These are phyloP conservation scores for Busseola fusca DNA, from an alignment of 2,888 invertebrate species.

Conservation along the genomic window DNA sequence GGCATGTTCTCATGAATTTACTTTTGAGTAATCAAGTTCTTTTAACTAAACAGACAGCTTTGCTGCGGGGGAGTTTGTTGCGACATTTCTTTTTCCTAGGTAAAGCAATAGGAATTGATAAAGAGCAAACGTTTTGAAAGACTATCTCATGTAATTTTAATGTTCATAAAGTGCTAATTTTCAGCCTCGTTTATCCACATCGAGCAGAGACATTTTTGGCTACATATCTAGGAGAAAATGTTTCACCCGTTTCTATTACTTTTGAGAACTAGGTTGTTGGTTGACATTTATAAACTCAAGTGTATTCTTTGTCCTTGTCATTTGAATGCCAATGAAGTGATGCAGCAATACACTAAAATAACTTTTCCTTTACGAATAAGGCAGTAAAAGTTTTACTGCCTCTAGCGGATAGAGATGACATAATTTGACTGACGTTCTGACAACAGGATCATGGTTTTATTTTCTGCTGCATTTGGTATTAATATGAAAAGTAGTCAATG, in stretches of 20 bases:
- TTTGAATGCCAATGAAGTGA: constrained; percentile 29
- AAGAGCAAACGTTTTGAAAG: background rate
- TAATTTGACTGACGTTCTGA: background rate
- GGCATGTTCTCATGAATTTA: background rate
- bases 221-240: background rate
- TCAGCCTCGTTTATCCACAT: background rate
- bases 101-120: background rate
- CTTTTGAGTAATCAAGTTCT: background rate
- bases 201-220: background rate
- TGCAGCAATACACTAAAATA: constrained; percentile 6
- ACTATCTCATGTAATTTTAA: background rate
- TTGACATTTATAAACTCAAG: constrained; percentile 4
- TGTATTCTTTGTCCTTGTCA: constrained; percentile 19
- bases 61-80: background rate
- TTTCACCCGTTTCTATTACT: background rate
- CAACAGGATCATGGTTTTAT: background rate
- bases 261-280: background rate
- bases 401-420: background rate
- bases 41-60: background rate
- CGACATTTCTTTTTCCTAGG: background rate
- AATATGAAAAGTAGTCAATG: background rate
- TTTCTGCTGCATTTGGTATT: background rate
- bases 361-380: constrained; percentile 1
- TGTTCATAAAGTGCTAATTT: background rate
- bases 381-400: constrained; percentile 13